These are phyloP conservation scores for Rhinella marina DNA, from an alignment of 2,797 vertebrate species.

Conservation along the genomic window DNA sequence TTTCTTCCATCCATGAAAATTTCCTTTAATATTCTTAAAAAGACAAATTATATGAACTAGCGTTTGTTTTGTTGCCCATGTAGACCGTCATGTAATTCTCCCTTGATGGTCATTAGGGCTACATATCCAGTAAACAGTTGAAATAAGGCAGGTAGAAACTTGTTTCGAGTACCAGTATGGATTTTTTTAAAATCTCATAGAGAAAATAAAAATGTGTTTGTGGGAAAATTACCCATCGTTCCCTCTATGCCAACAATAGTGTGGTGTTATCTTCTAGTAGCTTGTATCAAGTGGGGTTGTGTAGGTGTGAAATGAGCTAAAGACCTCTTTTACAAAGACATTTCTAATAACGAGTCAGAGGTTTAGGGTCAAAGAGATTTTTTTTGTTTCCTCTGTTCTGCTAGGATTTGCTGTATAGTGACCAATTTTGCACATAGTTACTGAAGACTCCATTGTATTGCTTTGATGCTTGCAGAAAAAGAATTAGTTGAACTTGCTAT, in stretches of 20 bases:
- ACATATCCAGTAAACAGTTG: not conserved
- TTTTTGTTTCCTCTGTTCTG: not conserved
- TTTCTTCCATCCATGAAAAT: too few species aligned
- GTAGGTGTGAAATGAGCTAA: conserved; percentile 26
- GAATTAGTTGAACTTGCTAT: conserved; percentile 46
- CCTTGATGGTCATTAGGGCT: not conserved
- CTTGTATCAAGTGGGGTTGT: conserved; percentile 7
- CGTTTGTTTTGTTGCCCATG: too few species aligned
- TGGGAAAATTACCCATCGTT: not conserved
- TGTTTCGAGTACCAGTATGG: not conserved
- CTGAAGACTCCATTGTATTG: conserved; percentile 38
- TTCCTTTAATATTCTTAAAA: too few species aligned
- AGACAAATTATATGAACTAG: too few species aligned
- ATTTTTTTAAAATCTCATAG: not conserved
- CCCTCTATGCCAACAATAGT: not conserved
- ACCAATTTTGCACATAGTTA: conserved; percentile 5
- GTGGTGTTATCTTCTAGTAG: not conserved
- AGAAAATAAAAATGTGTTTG: not conserved
- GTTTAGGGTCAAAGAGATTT: conserved; percentile 19
- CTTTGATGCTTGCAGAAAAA: conserved; percentile 38
- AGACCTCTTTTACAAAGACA: not conserved
- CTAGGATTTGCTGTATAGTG: conserved; percentile 6
- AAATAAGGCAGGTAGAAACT: too few species aligned
- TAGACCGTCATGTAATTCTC: too few species aligned
- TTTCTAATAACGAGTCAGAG: not conserved